Conservation (phyloP, 2,888 invertebrate species). For the Noctuana brunneofusca region DNA sequence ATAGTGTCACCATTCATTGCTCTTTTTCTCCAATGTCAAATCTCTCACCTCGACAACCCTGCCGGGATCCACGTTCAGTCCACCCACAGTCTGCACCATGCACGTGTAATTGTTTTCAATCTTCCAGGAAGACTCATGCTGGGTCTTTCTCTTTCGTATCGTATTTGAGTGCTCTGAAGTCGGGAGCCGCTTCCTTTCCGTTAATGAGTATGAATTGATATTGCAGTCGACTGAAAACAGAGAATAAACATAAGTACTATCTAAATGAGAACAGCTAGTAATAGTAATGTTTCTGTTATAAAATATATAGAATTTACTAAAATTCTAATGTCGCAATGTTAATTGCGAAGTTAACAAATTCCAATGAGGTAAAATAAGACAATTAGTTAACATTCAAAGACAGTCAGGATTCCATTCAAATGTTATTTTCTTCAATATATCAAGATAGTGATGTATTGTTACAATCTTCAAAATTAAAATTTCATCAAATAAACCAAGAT, state of each 20-base stretch:
- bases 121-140: slow-evolving; percentile 87
- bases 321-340: too few species aligned
- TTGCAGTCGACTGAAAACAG: slow-evolving; percentile 51
- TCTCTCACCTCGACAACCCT: slow-evolving; percentile 85
- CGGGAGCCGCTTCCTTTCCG: slow-evolving; percentile 82
- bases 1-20: too few species aligned
- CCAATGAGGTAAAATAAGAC: background rate
- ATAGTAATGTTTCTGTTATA: background rate
- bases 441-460: too few species aligned
- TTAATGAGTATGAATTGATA: slow-evolving; percentile 66
- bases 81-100: slow-evolving; percentile 86
- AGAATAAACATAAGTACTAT: background rate
- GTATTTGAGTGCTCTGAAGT: slow-evolving; percentile 84
- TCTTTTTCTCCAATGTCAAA: too few species aligned
- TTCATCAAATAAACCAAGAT: background rate
- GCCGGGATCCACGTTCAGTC: slow-evolving; percentile 90
- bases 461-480: too few species aligned
- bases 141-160: slow-evolving; percentile 86
- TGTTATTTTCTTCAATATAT: too few species aligned
- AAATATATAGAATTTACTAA: too few species aligned
- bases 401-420: background rate
- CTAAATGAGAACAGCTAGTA: background rate
- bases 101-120: slow-evolving; percentile 87
- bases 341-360: background rate
- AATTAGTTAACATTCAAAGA: background rate